Percentiles rank a stretch among this genome's conserved stretches.
Evolutionary conservation across 2,113 vertebrate species (phyloP).

Genomic region (Ammodytes marinus): DNA sequence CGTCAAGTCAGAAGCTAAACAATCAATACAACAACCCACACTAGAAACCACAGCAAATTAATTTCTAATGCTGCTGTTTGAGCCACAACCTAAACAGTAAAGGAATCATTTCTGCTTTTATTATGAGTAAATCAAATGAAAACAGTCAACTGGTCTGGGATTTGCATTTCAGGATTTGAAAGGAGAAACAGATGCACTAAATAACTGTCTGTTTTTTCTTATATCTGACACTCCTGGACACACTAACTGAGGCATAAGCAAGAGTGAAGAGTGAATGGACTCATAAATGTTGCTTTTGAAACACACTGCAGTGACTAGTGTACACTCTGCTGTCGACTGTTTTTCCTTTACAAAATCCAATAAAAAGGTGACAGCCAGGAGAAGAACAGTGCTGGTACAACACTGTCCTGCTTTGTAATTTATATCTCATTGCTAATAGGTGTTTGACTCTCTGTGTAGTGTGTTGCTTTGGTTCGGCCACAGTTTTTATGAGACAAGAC

Average conservation of each 20-base stretch:
- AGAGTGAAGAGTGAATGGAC: neutral
- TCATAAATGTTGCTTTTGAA: neutral
- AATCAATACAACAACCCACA: constrained; percentile 38
- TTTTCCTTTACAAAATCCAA: constrained; percentile 27
- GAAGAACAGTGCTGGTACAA: constrained; percentile 4
- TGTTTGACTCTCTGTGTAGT: neutral
- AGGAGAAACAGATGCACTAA: neutral
- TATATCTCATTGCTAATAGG: neutral
- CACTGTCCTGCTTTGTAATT: constrained; percentile 9
- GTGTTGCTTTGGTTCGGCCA: neutral
- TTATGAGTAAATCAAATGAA: neutral
- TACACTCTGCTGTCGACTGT: neutral
- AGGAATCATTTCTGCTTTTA: neutral
- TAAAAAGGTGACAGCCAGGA: constrained; percentile 25
- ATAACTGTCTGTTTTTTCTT: neutral
- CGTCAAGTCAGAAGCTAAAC: constrained; percentile 21
- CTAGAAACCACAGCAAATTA: neutral
- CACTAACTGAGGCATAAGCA: constrained; percentile 1
- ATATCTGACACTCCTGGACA: neutral
- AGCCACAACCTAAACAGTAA: neutral
- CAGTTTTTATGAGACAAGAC: neutral
- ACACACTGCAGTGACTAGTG: neutral
- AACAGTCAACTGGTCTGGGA: neutral
- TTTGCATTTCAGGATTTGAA: neutral
- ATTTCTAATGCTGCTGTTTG: neutral